phyloP scores from a whole-genome alignment of 2,888 invertebrate genomes.

The Buathra laborator region DNA sequence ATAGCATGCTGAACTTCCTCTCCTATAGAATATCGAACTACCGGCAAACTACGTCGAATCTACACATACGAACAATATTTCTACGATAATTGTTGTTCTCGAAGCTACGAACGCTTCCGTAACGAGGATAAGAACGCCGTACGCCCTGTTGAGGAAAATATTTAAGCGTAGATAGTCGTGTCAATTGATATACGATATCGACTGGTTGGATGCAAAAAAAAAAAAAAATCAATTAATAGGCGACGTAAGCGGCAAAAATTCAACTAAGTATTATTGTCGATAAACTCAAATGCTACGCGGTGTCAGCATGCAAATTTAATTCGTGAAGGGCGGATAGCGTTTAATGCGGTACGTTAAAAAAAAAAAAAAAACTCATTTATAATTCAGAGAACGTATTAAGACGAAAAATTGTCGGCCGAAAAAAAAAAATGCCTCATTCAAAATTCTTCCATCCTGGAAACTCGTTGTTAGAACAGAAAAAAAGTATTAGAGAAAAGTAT shows the following conservation, averaged over 20 bases:
- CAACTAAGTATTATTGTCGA: constrained; percentile 16
- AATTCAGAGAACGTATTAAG: not conserved
- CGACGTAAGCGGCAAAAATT: constrained; percentile 52
- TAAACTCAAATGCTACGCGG: constrained; percentile 28
- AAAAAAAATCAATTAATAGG: constrained; percentile 35
- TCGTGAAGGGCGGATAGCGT: constrained; percentile 37
- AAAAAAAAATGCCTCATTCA: not conserved
- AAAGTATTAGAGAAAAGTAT: constrained; percentile 11
- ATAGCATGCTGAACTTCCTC: constrained; percentile 83
- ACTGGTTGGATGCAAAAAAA: constrained; percentile 23
- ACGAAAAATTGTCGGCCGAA: no score
- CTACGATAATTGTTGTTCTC: constrained; percentile 64
- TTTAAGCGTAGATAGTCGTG: constrained; percentile 7
- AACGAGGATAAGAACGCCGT: constrained; percentile 62
- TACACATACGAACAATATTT: constrained; percentile 66
- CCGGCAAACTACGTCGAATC: constrained; percentile 59
- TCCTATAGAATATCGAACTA: constrained; percentile 74
- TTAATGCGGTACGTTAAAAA: constrained; percentile 34
- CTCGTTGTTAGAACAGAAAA: constrained; percentile 23
- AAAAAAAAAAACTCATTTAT: constrained; percentile 19
- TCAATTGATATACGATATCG: constrained; percentile 12
- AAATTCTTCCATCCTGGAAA: constrained; percentile 47
- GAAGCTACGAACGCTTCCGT: constrained; percentile 64
- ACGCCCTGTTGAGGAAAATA: constrained; percentile 61
- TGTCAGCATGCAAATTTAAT: constrained; percentile 48